Conservation (phyloP, 2,888 invertebrate species). For the Drosophila kuntzei region DNA sequence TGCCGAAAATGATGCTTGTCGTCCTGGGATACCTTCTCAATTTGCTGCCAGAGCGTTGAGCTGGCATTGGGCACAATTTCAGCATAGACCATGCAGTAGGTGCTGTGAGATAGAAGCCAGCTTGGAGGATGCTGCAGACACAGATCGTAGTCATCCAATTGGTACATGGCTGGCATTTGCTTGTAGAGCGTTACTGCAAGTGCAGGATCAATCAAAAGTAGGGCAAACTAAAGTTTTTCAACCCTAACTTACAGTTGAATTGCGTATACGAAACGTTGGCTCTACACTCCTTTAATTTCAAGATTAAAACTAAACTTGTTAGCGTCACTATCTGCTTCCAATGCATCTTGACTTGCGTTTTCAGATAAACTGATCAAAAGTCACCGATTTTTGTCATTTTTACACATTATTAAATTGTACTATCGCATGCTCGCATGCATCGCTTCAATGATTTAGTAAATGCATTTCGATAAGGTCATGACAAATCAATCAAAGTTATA, state of each 20-base stretch:
- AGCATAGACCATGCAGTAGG: constrained; percentile 79
- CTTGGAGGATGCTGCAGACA: constrained; percentile 86
- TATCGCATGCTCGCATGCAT: constrained; percentile 50
- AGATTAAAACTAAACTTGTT: neutral
- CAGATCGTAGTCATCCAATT: constrained; percentile 82
- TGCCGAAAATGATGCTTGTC: constrained; percentile 73
- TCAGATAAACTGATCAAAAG: constrained; percentile 46
- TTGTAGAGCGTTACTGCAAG: constrained; percentile 70
- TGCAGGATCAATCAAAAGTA: neutral
- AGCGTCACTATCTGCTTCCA: neutral
- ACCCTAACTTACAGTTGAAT: constrained; percentile 61
- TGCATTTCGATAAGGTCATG: constrained; percentile 44
- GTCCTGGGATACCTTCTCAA: constrained; percentile 67
- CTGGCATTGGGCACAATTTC: constrained; percentile 75
- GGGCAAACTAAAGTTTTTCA: neutral
- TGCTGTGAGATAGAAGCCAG: constrained; percentile 34
- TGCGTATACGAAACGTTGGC: constrained; percentile 19
- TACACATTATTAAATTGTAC: constrained; percentile 23
- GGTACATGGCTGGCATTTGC: constrained; percentile 76
- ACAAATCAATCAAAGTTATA: constrained; percentile 50
- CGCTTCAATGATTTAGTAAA: constrained; percentile 59
- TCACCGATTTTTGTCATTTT: constrained; percentile 20
- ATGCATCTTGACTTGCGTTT: constrained; percentile 41
- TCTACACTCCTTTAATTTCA: constrained; percentile 10
- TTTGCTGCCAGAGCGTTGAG: constrained; percentile 76